These are phyloP conservation scores for Pseudomyrmex dendroicus DNA, from an alignment of 1,140 invertebrate genomes.

Conservation along the genomic window DNA sequence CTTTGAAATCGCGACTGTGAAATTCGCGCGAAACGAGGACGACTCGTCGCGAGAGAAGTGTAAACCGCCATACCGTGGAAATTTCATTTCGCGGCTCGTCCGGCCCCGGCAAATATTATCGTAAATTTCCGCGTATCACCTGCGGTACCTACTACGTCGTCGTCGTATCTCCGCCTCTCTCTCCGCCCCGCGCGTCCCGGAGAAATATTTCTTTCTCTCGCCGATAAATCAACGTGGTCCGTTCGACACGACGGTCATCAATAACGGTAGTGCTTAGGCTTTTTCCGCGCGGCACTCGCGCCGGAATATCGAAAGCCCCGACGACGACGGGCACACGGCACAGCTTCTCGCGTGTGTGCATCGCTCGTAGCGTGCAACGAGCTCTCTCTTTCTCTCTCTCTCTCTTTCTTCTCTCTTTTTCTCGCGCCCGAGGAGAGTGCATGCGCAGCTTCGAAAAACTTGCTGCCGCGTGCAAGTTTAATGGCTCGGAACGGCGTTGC, in stretches of 20 bases:
- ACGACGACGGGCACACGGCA: conserved; percentile 34
- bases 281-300: conserved; percentile 56
- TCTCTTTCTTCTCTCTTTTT: conserved; percentile 27
- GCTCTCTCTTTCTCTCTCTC: conserved; percentile 32
- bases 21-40: conserved; percentile 39
- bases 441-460: conserved; percentile 67
- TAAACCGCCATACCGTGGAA: conserved; percentile 44
- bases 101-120: conserved; percentile 69
- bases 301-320: conserved; percentile 60
- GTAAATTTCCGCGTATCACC: conserved; percentile 69
- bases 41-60: conserved; percentile 26
- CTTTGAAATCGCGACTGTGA: conserved; percentile 46
- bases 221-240: conserved; percentile 71
- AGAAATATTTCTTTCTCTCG: conserved; percentile 64
- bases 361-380: conserved; percentile 40
- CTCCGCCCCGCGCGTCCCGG: conserved; percentile 11
- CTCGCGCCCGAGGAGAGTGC: conserved; percentile 37
- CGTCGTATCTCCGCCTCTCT: conserved; percentile 58
- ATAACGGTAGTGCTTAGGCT: conserved; percentile 70
- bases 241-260: conserved; percentile 69
- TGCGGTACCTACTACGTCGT: conserved; percentile 56
- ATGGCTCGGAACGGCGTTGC: conserved; percentile 71
- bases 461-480: conserved; percentile 65
- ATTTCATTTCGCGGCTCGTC: conserved; percentile 70
- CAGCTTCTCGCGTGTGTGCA: conserved; percentile 28